A percentile compares a stretch with the other conserved stretches of the same genome.
These are phyloP conservation scores for Pseudochirops corinnae DNA, from an alignment of 2,797 vertebrate genomes.

Conservation along the genomic window DNA sequence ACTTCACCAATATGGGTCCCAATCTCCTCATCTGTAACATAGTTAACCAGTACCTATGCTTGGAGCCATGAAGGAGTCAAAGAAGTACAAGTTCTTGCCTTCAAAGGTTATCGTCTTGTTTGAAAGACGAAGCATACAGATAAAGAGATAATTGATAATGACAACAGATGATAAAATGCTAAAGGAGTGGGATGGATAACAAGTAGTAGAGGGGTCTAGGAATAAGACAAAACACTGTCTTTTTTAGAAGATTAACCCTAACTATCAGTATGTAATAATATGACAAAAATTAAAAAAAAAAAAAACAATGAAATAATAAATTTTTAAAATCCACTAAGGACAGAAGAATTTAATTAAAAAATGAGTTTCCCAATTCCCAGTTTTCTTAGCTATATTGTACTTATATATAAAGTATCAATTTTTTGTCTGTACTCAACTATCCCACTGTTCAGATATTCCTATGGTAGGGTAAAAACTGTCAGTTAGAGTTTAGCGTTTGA, in stretches of 20 bases:
- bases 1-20: background rate
- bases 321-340: background rate
- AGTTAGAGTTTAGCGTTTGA: background rate
- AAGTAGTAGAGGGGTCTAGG: background rate
- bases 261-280: background rate
- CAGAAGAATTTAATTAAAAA: background rate
- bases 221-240: conserved; percentile 20
- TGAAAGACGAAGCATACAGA: conserved; percentile 43
- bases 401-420: background rate
- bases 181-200: conserved; percentile 22
- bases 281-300: background rate
- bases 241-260: conserved; percentile 15
- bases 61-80: background rate
- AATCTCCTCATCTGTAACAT: background rate
- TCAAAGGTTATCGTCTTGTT: conserved; percentile 2
- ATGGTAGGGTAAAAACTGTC: background rate
- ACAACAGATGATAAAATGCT: conserved; percentile 48
- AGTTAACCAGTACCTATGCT: background rate
- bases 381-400: background rate
- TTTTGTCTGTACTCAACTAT: background rate
- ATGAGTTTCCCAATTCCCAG: background rate
- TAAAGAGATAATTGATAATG: conserved; percentile 36
- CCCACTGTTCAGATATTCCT: background rate
- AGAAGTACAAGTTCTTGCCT: background rate
- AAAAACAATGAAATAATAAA: background rate